Percentiles rank a stretch among this genome's conserved stretches.
These are phyloP conservation scores for Drosophila aldrichi DNA, from an alignment of 2,888 invertebrate species.

Conservation along the genomic window DNA sequence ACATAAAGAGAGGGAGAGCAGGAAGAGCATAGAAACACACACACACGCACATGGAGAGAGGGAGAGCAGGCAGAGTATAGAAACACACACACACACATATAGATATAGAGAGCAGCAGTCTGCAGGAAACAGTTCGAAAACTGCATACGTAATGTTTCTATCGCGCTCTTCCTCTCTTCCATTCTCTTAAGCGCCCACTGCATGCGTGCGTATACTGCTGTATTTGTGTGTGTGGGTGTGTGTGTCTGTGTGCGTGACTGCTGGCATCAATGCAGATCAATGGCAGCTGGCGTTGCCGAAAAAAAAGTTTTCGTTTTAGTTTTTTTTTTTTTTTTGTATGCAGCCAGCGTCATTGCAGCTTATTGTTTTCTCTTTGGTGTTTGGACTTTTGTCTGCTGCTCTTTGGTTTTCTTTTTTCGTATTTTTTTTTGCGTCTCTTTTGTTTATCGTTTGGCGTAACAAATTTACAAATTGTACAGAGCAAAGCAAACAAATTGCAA, in stretches of 20 bases:
- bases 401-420: slow-evolving; percentile 38
- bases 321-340: slow-evolving; percentile 36
- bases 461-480: slow-evolving; percentile 76
- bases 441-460: slow-evolving; percentile 57
- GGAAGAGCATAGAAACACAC: neutral
- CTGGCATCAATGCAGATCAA: slow-evolving; percentile 76
- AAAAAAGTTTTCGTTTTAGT: slow-evolving; percentile 21
- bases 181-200: neutral
- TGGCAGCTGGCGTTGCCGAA: slow-evolving; percentile 47
- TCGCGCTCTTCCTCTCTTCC: slow-evolving; percentile 7
- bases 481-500: slow-evolving; percentile 70
- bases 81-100: neutral
- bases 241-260: slow-evolving; percentile 21
- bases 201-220: neutral
- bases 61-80: slow-evolving; percentile 4
- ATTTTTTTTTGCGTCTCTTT: slow-evolving; percentile 14
- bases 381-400: slow-evolving; percentile 54
- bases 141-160: slow-evolving; percentile 63
- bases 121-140: slow-evolving; percentile 52
- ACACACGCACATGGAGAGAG: neutral
- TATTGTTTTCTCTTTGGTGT: slow-evolving; percentile 61
- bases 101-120: slow-evolving; percentile 21
- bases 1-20: neutral
- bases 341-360: slow-evolving; percentile 48
- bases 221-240: slow-evolving; percentile 4